Conservation (phyloP, 2,888 invertebrate species). For the Apamea anceps region DNA sequence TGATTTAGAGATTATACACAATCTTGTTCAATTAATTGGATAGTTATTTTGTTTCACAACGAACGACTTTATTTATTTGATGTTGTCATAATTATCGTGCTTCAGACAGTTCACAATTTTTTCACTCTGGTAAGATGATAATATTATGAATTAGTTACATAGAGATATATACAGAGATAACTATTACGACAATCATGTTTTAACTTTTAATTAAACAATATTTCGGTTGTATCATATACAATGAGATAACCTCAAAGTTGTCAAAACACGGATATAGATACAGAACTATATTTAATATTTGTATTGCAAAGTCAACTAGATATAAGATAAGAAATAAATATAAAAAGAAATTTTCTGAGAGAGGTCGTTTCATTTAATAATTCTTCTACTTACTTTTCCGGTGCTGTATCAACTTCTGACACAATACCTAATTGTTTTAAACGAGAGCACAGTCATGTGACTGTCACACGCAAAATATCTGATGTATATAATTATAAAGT, state of each 20-base stretch:
- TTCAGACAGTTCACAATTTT: not conserved
- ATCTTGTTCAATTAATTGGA: not conserved
- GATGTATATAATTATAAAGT: not conserved
- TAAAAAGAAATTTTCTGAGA: not conserved
- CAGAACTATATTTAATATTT: not conserved
- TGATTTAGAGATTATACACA: not conserved
- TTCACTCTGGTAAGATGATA: not conserved
- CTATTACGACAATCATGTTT: not conserved
- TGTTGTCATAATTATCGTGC: not conserved
- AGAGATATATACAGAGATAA: not conserved
- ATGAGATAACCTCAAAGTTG: not conserved
- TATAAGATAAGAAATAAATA: not conserved
- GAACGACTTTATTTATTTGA: not conserved
- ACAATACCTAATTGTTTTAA: not conserved
- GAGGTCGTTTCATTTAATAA: not conserved
- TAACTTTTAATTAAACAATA: constrained; percentile 1
- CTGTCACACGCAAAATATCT: not conserved
- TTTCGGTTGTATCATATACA: not conserved
- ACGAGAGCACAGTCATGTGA: not conserved
- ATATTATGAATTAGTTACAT: not conserved
- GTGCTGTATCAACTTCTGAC: not conserved
- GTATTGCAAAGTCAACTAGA: not conserved
- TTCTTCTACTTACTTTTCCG: not conserved
- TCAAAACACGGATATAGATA: not conserved
- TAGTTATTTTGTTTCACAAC: not conserved